phyloP scores from a whole-genome alignment of 2,888 invertebrate species.

The Mactromeris polynyma region DNA sequence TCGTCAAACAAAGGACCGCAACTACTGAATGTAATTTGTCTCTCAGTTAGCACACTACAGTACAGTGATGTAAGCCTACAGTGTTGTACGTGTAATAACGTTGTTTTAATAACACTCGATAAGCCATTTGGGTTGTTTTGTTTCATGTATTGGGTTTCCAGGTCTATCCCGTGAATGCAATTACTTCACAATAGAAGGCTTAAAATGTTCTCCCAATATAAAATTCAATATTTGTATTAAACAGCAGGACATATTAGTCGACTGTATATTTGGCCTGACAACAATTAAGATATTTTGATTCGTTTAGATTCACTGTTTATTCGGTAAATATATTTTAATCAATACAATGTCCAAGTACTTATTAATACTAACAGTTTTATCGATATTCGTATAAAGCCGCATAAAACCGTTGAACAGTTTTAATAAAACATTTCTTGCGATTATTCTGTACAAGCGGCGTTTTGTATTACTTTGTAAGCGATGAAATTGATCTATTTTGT shows the following conservation, averaged over 20 bases:
- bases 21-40: neutral
- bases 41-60: no score
- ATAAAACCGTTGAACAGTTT: neutral
- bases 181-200: neutral
- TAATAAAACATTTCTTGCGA: neutral
- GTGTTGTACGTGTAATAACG: neutral
- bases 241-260: no score
- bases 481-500: neutral
- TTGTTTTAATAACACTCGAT: slow-evolving; percentile 4
- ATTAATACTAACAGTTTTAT: neutral
- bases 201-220: neutral
- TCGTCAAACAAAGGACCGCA: neutral
- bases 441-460: neutral
- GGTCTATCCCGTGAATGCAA: neutral
- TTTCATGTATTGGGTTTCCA: neutral
- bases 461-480: neutral
- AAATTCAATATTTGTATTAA: neutral
- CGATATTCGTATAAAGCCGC: neutral
- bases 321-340: neutral
- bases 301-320: neutral
- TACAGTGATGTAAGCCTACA: no score
- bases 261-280: neutral
- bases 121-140: neutral
- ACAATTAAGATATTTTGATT: neutral
- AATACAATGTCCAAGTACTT: neutral